Conservation (phyloP, 2,888 invertebrate genomes). For the Diplazon laetatorius region DNA sequence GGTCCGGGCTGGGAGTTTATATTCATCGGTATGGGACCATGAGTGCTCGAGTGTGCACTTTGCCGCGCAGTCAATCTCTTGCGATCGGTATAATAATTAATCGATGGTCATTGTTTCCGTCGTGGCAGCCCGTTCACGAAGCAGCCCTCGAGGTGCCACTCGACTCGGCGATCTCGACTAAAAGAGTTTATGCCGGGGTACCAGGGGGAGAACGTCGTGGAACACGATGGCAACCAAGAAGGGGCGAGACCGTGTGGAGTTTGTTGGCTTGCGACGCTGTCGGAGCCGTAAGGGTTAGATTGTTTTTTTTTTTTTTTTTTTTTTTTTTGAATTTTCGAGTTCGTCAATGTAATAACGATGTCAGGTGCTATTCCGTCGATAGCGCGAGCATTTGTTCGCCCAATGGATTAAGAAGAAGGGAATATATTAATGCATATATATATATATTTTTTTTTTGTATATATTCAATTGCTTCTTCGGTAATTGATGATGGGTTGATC, state of each 20-base stretch:
- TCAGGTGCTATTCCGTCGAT: constrained; percentile 44
- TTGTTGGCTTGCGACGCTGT: background rate
- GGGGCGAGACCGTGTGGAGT: background rate
- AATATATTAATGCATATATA: too few species aligned
- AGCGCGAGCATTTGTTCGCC: constrained; percentile 8
- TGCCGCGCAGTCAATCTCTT: constrained; percentile 62
- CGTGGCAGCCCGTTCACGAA: constrained; percentile 58
- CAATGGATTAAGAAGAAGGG: background rate
- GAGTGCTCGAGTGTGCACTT: constrained; percentile 62
- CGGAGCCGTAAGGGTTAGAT: constrained; percentile 18
- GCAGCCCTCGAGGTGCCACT: constrained; percentile 62
- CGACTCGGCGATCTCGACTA: constrained; percentile 62
- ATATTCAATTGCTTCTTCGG: too few species aligned
- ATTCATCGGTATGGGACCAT: constrained; percentile 30
- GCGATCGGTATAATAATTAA: constrained; percentile 69
- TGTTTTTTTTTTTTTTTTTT: too few species aligned
- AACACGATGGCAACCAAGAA: constrained; percentile 37
- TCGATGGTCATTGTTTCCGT: constrained; percentile 69
- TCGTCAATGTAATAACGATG: constrained; percentile 38
- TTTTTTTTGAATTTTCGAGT: constrained; percentile 36
- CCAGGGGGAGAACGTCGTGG: constrained; percentile 32
- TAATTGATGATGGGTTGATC: too few species aligned
- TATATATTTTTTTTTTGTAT: too few species aligned
- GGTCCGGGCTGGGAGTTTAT: constrained; percentile 2
- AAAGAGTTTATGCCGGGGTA: constrained; percentile 56